Base-by-base conservation (phyloP, 2,888 invertebrate genomes). In the Erannis defoliaria region DNA sequence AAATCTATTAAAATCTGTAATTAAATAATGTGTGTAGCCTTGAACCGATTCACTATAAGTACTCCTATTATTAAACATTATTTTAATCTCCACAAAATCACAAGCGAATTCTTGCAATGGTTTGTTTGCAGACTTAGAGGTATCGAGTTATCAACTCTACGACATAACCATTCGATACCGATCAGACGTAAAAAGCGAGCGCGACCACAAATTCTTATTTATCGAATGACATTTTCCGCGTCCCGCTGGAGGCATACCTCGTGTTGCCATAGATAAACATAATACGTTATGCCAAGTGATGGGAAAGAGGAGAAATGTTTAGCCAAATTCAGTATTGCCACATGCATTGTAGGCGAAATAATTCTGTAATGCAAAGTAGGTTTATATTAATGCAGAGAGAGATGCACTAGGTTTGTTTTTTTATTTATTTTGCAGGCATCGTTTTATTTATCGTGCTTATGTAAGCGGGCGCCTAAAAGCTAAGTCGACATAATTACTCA, bases 131-230 rank as follows among this genome's bases (percentile, higher is more conserved):
- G 5, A 18, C 19, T 9, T 14, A 19, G 21, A 58, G 48, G 29
- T 16, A 55, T 55, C 49, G 54, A 58, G 48, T 29, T 16, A 55
- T 55, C 49, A 48, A 55, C 37, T 43, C 4, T 18, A 49, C 35
- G 37, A 50, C 49, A 55, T 18, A 49, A 29, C 54, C 53, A 35
- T 18, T 40, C 29, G 49, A 55, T 55, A 60, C 49, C 43, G 54
- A 55, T 60, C 54, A 29, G 49, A 48, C 49, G 60, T 45, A 57
- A 57, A 53, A 56, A 48, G 42, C 48, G 42, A 55, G 29, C 29
- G 29, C 35, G 48, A 35, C 14, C 51, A 62, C 62, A 62, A 62
- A 62, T 56, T 62, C 56, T 62, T 62, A 55, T 62, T 62, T 62
- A 62, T 57, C 62, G 62, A 46, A 57, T 57, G 56, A 57, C 62